These are phyloP conservation scores for Zaprionus camerounensis DNA, from an alignment of 1,140 invertebrate genomes.

Conservation along the genomic window DNA sequence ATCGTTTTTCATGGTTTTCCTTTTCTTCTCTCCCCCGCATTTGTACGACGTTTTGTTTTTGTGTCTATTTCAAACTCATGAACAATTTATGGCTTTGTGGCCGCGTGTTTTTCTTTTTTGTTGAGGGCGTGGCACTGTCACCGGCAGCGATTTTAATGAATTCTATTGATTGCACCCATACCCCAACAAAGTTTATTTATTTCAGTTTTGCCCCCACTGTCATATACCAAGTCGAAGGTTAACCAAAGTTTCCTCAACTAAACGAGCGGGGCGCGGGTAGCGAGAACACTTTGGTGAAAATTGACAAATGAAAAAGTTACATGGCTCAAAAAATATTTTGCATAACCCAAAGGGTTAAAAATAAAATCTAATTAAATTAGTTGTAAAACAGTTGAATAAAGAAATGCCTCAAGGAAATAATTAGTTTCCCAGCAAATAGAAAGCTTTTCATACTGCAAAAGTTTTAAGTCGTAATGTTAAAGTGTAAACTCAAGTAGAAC, in stretches of 20 bases:
- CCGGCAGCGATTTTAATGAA: constrained; percentile 65
- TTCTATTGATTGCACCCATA: constrained; percentile 62
- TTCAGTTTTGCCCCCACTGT: constrained; percentile 20
- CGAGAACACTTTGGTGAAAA: background rate
- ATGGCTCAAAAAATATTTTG: background rate
- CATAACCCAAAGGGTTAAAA: background rate
- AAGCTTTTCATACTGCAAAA: too few species aligned
- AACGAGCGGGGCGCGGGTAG: background rate
- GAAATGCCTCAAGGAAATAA: too few species aligned
- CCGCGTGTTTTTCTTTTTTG: constrained; percentile 1
- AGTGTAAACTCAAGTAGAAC: too few species aligned
- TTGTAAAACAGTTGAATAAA: background rate
- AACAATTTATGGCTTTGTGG: constrained; percentile 50
- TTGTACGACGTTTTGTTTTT: background rate
- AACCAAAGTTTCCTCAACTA: background rate
- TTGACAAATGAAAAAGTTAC: constrained; percentile 12
- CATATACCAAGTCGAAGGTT: constrained; percentile 38
- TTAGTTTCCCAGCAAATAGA: too few species aligned
- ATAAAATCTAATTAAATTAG: background rate
- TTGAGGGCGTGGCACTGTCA: constrained; percentile 50
- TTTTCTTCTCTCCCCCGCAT: constrained; percentile 28
- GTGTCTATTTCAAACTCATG: constrained; percentile 32
- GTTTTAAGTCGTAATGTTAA: too few species aligned
- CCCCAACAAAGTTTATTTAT: background rate
- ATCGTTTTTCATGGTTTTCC: constrained; percentile 54